These are phyloP conservation scores for Eumeta japonica DNA, from an alignment of 1,140 invertebrate species.

Conservation along the genomic window DNA sequence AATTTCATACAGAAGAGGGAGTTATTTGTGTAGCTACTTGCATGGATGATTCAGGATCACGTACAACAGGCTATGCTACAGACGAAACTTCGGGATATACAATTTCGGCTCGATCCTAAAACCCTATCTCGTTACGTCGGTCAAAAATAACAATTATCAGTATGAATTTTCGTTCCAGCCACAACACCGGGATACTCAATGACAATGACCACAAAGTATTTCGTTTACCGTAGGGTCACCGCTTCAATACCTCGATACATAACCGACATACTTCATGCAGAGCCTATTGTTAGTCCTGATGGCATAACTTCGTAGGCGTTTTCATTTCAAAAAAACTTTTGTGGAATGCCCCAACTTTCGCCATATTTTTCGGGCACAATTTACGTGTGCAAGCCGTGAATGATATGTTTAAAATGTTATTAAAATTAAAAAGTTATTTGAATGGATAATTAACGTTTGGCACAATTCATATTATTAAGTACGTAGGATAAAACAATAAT, in stretches of 20 bases:
- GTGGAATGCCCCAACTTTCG: too few relatives aligned
- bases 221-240: not conserved
- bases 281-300: not conserved
- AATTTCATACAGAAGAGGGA: too few relatives aligned
- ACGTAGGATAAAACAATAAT: too few relatives aligned
- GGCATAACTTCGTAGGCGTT: too few relatives aligned
- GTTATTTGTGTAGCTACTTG: not conserved
- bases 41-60: not conserved
- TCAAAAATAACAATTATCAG: slow-evolving; percentile 1
- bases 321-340: too few relatives aligned
- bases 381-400: too few relatives aligned
- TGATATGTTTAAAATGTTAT: too few relatives aligned
- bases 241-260: slow-evolving; percentile 1
- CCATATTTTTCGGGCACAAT: too few relatives aligned
- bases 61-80: not conserved
- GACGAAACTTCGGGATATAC: not conserved
- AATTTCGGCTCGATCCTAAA: not conserved
- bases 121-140: not conserved
- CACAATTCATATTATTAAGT: too few relatives aligned
- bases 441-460: too few relatives aligned
- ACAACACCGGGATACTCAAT: not conserved
- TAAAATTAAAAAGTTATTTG: too few relatives aligned
- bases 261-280: not conserved
- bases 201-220: slow-evolving; percentile 1
- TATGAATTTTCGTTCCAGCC: not conserved